These are phyloP conservation scores for Phortica magna DNA, from an alignment of 2,888 invertebrate genomes.

Conservation along the genomic window DNA sequence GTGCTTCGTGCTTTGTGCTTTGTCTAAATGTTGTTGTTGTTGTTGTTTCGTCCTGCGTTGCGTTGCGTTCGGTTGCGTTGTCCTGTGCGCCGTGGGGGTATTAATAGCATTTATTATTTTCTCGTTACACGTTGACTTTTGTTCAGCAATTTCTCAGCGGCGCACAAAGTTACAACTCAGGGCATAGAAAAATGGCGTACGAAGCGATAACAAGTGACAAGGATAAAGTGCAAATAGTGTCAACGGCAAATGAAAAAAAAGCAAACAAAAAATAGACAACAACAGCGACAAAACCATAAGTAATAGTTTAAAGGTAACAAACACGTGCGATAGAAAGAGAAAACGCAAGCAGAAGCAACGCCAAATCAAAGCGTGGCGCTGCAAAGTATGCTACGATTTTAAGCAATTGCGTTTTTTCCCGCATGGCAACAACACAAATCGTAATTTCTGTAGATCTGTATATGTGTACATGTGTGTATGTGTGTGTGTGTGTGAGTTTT, in stretches of 20 bases:
- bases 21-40: not conserved
- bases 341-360: not conserved
- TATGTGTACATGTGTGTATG: not conserved
- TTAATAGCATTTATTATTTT: slow-evolving; percentile 76
- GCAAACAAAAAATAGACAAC: not conserved
- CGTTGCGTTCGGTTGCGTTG: not conserved
- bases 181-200: slow-evolving; percentile 50
- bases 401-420: not conserved
- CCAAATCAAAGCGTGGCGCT: not conserved
- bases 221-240: slow-evolving; percentile 70
- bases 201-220: slow-evolving; percentile 68
- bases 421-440: too few species aligned
- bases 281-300: not conserved
- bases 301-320: not conserved
- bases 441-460: not conserved
- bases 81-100: slow-evolving; percentile 47
- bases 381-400: not conserved
- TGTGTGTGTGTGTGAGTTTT: not conserved
- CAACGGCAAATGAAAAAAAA: slow-evolving; percentile 45
- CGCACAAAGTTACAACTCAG: slow-evolving; percentile 40
- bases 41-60: slow-evolving; percentile 18
- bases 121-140: slow-evolving; percentile 75
- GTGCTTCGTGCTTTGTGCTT: not conserved
- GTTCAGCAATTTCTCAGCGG: slow-evolving; percentile 69
- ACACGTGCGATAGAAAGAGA: too few species aligned